A percentile compares a stretch with the other conserved stretches of the same genome.
Evolutionary conservation across 2,797 vertebrate species (phyloP).

Genomic region (Melanitta fusca): DNA sequence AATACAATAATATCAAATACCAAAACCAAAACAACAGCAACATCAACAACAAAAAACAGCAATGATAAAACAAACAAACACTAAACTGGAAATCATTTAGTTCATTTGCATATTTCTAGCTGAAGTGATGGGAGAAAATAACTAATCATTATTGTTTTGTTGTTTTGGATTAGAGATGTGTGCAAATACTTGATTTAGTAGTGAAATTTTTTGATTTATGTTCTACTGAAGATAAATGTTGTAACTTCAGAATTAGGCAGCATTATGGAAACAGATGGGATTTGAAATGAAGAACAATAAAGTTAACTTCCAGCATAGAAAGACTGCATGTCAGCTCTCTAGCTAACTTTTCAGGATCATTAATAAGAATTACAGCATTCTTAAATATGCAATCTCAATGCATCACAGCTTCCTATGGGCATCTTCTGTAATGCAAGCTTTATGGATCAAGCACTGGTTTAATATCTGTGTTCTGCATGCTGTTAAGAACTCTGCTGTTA

Average conservation of each 20-base stretch:
- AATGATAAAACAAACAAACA: background rate
- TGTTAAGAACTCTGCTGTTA: background rate
- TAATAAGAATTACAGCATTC: constrained; percentile 64
- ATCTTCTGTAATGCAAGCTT: background rate
- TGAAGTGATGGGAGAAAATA: constrained; percentile 55
- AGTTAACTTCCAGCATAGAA: constrained; percentile 67
- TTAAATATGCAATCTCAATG: constrained; percentile 43
- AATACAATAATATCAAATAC: background rate
- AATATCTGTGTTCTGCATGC: background rate
- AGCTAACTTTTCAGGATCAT: constrained; percentile 47
- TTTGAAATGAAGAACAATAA: constrained; percentile 73
- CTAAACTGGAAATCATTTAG: constrained; percentile 18
- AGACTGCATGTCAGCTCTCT: constrained; percentile 42
- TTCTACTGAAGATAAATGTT: constrained; percentile 61
- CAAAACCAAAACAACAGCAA: background rate
- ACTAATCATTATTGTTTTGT: constrained; percentile 47
- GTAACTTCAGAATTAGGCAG: constrained; percentile 62
- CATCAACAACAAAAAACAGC: background rate
- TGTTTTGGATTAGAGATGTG: constrained; percentile 45
- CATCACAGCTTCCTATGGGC: constrained; percentile 20
- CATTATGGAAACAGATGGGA: constrained; percentile 71
- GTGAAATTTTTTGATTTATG: constrained; percentile 46
- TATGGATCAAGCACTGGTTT: background rate
- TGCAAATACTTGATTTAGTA: constrained; percentile 65
- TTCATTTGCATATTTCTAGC: constrained; percentile 36